These are phyloP conservation scores for Quadroppia sp. DNA, from an alignment of 2,888 invertebrate genomes.

Conservation along the genomic window DNA sequence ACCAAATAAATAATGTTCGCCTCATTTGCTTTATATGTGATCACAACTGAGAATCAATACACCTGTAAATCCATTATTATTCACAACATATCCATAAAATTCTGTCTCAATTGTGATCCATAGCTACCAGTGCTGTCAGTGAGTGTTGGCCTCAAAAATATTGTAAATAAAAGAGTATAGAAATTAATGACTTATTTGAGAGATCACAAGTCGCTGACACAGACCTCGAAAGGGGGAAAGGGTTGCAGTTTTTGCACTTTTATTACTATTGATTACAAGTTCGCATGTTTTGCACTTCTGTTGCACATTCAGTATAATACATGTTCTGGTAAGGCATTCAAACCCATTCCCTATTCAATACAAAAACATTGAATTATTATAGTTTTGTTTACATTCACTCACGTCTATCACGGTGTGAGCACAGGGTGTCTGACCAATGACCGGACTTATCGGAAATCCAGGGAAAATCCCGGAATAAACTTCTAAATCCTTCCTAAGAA, in stretches of 20 bases:
- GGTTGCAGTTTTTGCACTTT: background rate
- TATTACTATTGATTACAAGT: conserved; percentile 22
- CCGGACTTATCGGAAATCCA: background rate
- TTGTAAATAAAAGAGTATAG: conserved; percentile 10
- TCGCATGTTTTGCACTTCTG: conserved; percentile 26
- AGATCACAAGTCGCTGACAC: background rate
- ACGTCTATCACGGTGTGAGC: background rate
- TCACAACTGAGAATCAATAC: conserved; percentile 31
- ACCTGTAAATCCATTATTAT: conserved; percentile 19
- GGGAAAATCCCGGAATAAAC: background rate
- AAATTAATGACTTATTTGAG: conserved; percentile 4
- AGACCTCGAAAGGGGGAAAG: conserved; percentile 25
- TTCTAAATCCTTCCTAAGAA: conserved; percentile 3
- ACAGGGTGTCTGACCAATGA: background rate
- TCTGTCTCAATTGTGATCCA: background rate
- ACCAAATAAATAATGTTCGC: conserved; percentile 33
- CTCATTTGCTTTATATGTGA: conserved; percentile 11
- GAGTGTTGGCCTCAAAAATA: conserved; percentile 10
- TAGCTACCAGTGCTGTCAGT: background rate
- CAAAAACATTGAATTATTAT: background rate
- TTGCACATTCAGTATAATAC: background rate
- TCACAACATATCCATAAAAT: background rate
- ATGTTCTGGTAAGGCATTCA: background rate
- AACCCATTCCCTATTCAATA: background rate
- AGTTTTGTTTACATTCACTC: conserved; percentile 18